Conservation (phyloP, 1,140 invertebrate genomes). For the Copidosoma floridanum region DNA sequence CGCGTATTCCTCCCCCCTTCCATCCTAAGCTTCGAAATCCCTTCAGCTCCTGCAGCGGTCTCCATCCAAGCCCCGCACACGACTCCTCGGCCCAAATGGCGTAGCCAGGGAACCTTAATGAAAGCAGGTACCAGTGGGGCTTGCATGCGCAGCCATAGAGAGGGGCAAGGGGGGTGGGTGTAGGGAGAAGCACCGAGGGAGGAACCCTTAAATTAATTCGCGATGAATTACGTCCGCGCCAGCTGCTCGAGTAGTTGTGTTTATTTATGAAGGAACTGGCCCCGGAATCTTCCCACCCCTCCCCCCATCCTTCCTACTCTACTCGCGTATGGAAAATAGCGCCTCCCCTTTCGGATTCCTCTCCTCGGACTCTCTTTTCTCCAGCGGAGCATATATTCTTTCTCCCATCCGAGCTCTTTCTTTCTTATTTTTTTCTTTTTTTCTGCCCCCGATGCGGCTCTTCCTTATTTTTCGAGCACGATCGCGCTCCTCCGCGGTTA, state of each 20-base stretch:
- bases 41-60: not conserved
- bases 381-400: not conserved
- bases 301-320: not conserved
- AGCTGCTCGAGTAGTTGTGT: constrained; percentile 56
- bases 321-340: too few species aligned
- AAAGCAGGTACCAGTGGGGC: constrained; percentile 47
- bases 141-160: too few species aligned
- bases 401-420: too few species aligned
- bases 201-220: constrained; percentile 57
- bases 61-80: too few species aligned
- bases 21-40: not conserved
- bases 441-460: too few species aligned
- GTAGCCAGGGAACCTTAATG: constrained; percentile 56
- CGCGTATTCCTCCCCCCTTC: too few species aligned
- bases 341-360: constrained; percentile 13
- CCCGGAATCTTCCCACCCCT: constrained; percentile 42
- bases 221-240: constrained; percentile 58
- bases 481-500: not conserved
- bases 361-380: not conserved
- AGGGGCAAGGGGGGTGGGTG: constrained; percentile 39
- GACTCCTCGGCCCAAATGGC: constrained; percentile 55
- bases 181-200: constrained; percentile 10
- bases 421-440: not conserved
- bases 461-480: not conserved
- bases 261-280: constrained; percentile 56